Percentiles rank a stretch among this genome's conserved stretches.
phyloP scores from a whole-genome alignment of 2,113 vertebrate species.

The Regulus satrapa region DNA sequence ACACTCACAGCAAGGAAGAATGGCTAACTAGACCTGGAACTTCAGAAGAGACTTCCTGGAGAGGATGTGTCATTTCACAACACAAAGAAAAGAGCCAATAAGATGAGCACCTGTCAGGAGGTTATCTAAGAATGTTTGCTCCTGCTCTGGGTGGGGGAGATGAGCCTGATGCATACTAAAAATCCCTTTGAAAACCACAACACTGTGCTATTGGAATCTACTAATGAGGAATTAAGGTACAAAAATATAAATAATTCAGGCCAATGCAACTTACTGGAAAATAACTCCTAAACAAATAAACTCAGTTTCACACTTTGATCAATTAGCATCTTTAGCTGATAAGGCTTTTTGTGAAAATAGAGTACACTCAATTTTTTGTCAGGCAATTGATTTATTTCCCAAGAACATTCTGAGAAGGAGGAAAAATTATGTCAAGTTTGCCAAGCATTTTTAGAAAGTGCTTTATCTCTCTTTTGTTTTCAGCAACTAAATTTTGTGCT shows the following conservation, averaged over 20 bases:
- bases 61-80: not conserved
- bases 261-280: not conserved
- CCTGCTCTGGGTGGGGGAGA: not conserved
- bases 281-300: not conserved
- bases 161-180: not conserved
- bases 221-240: not conserved
- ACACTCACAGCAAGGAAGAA: not conserved
- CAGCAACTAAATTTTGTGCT: not conserved
- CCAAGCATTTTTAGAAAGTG: not conserved
- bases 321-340: not conserved
- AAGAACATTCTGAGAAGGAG: not conserved
- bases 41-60: not conserved
- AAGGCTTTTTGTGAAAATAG: not conserved
- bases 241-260: not conserved
- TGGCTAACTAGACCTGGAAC: not conserved
- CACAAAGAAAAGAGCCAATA: not conserved
- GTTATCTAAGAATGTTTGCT: not conserved
- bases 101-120: not conserved
- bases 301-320: not conserved
- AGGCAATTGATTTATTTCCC: not conserved
- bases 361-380: not conserved
- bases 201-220: not conserved
- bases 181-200: not conserved
- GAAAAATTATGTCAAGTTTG: not conserved
- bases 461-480: not conserved